phyloP scores from a whole-genome alignment of 2,888 invertebrate species.

The Tiliacea citrago region DNA sequence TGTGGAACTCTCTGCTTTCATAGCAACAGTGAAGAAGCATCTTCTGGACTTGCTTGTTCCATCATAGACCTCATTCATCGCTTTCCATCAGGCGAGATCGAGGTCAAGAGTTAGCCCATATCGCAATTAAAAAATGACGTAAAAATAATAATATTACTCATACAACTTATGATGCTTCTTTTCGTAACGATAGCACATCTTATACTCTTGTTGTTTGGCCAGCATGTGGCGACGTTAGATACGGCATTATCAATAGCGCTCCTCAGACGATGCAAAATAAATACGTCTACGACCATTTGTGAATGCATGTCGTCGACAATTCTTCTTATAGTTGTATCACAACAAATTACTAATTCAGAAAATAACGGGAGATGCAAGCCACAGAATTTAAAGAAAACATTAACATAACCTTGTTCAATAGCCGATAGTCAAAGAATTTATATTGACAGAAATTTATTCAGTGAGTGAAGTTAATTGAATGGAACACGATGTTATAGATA shows the following conservation, averaged over 20 bases:
- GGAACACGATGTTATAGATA: conserved; percentile 46
- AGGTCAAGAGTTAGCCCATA: too few relatives aligned
- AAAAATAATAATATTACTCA: neutral
- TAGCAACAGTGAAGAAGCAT: too few relatives aligned
- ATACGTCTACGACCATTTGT: conserved; percentile 5
- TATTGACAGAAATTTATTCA: conserved; percentile 59
- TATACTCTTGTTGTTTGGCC: too few relatives aligned
- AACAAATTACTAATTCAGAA: conserved; percentile 30
- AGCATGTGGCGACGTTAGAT: neutral
- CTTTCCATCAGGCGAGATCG: too few relatives aligned
- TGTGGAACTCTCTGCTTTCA: too few relatives aligned
- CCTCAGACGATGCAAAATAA: conserved; percentile 1
- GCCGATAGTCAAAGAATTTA: conserved; percentile 47
- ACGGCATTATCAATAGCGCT: neutral
- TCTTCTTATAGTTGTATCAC: conserved; percentile 31
- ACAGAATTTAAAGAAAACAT: conserved; percentile 49
- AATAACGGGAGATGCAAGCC: conserved; percentile 30
- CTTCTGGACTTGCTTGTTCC: too few relatives aligned
- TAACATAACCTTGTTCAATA: conserved; percentile 42
- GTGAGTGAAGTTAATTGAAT: conserved; percentile 51
- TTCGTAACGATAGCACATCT: neutral
- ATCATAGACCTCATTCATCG: too few relatives aligned
- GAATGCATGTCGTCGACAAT: conserved; percentile 12
- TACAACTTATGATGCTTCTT: neutral
- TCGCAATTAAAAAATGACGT: too few relatives aligned